Percentiles rank a stretch among this genome's conserved stretches.
These are phyloP conservation scores for Xestoiulus laeticollis DNA, from an alignment of 2,888 invertebrate genomes.

Conservation along the genomic window DNA sequence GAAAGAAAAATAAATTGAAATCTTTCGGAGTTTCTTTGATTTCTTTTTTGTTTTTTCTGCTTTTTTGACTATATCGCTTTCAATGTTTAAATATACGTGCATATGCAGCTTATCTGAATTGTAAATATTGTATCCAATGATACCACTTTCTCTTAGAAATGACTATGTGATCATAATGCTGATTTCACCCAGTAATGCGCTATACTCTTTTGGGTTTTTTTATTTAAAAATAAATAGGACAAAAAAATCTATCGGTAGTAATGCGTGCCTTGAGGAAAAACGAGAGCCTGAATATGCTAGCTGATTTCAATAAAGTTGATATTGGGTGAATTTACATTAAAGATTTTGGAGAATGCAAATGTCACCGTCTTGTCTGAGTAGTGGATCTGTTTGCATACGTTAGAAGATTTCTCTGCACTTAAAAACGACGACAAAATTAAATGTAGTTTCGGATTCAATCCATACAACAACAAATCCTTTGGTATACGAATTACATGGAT, in stretches of 20 bases:
- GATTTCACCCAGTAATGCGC: background rate
- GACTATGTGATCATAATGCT: background rate
- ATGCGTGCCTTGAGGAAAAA: background rate
- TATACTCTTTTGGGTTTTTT: background rate
- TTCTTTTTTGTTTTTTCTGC: background rate
- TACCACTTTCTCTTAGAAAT: background rate
- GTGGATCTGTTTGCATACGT: background rate
- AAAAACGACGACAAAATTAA: background rate
- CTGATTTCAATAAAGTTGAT: background rate
- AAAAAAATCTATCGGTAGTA: background rate
- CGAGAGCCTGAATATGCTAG: background rate
- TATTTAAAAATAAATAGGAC: background rate
- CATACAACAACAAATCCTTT: background rate
- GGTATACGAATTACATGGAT: background rate
- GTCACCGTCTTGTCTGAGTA: background rate
- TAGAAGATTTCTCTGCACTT: background rate
- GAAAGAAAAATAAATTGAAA: constrained; percentile 30
- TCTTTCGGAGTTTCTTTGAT: background rate
- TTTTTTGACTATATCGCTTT: background rate
- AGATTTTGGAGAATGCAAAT: background rate
- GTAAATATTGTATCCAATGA: background rate
- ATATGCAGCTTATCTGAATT: background rate
- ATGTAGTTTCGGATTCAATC: background rate
- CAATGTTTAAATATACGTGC: background rate
- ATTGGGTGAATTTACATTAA: background rate